Evolutionary conservation across 2,888 invertebrate species (phyloP).

Genomic region (Lithophane ornitopus): DNA sequence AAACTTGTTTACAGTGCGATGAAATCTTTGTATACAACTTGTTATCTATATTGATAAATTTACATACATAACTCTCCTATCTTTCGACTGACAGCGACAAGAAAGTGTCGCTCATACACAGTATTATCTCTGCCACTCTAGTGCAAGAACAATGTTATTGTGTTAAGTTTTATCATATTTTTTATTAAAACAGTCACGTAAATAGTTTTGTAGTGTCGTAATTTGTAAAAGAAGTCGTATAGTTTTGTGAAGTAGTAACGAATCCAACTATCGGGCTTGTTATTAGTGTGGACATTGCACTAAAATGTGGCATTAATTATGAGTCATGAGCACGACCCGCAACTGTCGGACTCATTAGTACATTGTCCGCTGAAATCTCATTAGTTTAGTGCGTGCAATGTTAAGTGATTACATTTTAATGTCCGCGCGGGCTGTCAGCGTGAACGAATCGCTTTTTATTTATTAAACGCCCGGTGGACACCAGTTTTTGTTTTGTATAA

Average conservation of each 20-base stretch:
- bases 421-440: conserved; percentile 77
- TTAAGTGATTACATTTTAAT: conserved; percentile 89
- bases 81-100: conserved; percentile 81
- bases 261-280: conserved; percentile 66
- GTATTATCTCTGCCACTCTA: conserved; percentile 81
- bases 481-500: conserved; percentile 76
- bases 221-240: conserved; percentile 69
- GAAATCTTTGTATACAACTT: conserved; percentile 83
- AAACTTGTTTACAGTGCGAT: conserved; percentile 79
- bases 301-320: conserved; percentile 83
- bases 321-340: conserved; percentile 84
- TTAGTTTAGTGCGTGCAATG: conserved; percentile 88
- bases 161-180: conserved; percentile 68
- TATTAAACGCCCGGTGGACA: conserved; percentile 74
- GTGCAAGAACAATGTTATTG: conserved; percentile 76
- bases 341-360: conserved; percentile 86
- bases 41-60: conserved; percentile 89
- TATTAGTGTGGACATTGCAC: conserved; percentile 79
- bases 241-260: conserved; percentile 68
- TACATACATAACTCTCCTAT: conserved; percentile 84
- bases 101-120: conserved; percentile 84
- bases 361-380: conserved; percentile 88
- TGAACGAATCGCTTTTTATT: conserved; percentile 81
- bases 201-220: conserved; percentile 60
- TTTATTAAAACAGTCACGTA: conserved; percentile 73